Evolutionary conservation across 2,797 vertebrate species (phyloP).

Genomic region (Chaunax sp.): DNA sequence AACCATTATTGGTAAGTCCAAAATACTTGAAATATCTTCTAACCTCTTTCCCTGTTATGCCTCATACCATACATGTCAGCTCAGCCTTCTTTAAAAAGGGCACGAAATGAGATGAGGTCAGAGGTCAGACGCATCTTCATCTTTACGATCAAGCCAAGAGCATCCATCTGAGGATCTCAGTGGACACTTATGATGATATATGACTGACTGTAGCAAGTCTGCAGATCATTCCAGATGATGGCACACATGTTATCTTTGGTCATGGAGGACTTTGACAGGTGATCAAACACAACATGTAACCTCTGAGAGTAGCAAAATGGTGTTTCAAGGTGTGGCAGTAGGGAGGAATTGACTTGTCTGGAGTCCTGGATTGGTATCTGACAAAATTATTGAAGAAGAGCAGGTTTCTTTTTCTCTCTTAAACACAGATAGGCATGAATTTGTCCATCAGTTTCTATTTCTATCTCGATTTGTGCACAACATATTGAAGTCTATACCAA

Average conservation of each 20-base stretch:
- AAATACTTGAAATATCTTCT: slow-evolving; percentile 25
- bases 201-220: slow-evolving; percentile 41
- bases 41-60: slow-evolving; percentile 2
- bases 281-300: slow-evolving; percentile 44
- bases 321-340: slow-evolving; percentile 16
- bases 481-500: background rate
- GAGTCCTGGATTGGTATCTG: slow-evolving; percentile 45
- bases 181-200: slow-evolving; percentile 59
- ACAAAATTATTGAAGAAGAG: slow-evolving; percentile 27
- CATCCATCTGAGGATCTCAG: slow-evolving; percentile 15
- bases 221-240: slow-evolving; percentile 26
- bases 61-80: slow-evolving; percentile 36
- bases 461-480: slow-evolving; percentile 8
- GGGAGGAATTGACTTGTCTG: slow-evolving; percentile 32
- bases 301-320: slow-evolving; percentile 51
- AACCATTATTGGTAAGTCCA: too few species aligned
- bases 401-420: slow-evolving; percentile 11
- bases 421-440: slow-evolving; percentile 11
- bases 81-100: slow-evolving; percentile 29
- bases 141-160: slow-evolving; percentile 23
- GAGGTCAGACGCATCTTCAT: slow-evolving; percentile 48
- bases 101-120: slow-evolving; percentile 37
- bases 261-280: slow-evolving; percentile 38
- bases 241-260: slow-evolving; percentile 57
- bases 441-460: slow-evolving; percentile 17